Conservation (phyloP, 1,140 invertebrate genomes). For the Pseudomyrmex dendroicus region DNA sequence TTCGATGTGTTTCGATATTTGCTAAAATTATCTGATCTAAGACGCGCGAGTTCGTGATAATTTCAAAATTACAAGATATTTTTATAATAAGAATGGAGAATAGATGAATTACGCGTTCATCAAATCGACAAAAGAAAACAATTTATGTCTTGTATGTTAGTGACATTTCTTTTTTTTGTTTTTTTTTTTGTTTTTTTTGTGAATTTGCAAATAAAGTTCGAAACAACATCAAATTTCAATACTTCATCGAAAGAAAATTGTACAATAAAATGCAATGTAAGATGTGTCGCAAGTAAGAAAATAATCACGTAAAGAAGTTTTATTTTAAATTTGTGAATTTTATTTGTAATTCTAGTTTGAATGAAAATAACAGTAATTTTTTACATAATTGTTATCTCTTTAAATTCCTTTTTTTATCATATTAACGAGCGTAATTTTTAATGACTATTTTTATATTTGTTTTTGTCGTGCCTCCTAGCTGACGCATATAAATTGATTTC, state of each 20-base stretch:
- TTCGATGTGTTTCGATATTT: not conserved
- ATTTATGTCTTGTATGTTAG: no score
- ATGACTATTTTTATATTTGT: not conserved
- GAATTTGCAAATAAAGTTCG: not conserved
- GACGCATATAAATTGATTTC: not conserved
- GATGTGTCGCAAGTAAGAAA: slow-evolving; percentile 9
- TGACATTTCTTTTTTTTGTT: not conserved
- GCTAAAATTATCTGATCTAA: slow-evolving; percentile 11
- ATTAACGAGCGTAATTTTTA: not conserved
- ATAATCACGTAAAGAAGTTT: not conserved
- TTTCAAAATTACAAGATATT: not conserved
- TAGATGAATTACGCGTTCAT: not conserved
- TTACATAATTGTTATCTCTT: no score
- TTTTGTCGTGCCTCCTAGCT: not conserved
- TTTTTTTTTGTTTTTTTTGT: no score
- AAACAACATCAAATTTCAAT: not conserved
- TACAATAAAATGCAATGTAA: slow-evolving; percentile 33
- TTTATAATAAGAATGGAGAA: not conserved
- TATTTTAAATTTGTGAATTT: no score
- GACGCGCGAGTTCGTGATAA: not conserved
- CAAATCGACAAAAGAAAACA: not conserved
- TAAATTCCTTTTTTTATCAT: no score
- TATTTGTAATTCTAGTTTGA: no score
- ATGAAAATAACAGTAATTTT: no score
- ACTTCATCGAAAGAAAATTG: slow-evolving; percentile 46